A percentile compares a stretch with the other conserved stretches of the same genome.
Evolutionary conservation across 2,888 invertebrate species (phyloP).

Genomic region (Leptinotarsa peninsularis): DNA sequence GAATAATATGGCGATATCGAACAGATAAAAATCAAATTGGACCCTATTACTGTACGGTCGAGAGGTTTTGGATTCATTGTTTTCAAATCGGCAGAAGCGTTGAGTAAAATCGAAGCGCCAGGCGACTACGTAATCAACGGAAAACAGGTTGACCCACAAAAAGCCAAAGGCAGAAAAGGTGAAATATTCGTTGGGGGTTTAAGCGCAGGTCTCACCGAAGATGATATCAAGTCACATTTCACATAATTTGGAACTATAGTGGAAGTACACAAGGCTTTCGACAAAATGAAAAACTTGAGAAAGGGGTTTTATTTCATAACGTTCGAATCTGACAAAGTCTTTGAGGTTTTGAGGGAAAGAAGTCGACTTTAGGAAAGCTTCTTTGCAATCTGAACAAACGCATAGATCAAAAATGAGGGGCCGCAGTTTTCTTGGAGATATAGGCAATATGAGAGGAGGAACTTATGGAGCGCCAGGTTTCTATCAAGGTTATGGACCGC

Average conservation of each 20-base stretch:
- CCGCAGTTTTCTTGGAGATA: constrained; percentile 50
- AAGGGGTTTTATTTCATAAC: constrained; percentile 98
- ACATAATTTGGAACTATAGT: constrained; percentile 94
- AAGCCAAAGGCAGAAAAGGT: constrained; percentile 93
- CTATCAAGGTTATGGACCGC: constrained; percentile 48
- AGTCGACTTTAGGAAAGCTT: constrained; percentile 95
- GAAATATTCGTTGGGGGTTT: constrained; percentile 98
- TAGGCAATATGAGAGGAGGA: constrained; percentile 72
- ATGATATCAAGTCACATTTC: constrained; percentile 94
- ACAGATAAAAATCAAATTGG: constrained; percentile 96
- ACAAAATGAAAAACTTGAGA: constrained; percentile 95
- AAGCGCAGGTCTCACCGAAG: constrained; percentile 91
- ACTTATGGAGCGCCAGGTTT: neutral
- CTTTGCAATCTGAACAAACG: constrained; percentile 87
- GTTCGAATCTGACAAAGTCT: constrained; percentile 94
- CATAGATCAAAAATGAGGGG: constrained; percentile 64
- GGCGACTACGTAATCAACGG: constrained; percentile 93
- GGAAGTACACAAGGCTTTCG: constrained; percentile 96
- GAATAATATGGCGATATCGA: constrained; percentile 93
- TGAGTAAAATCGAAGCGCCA: constrained; percentile 86
- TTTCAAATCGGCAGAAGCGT: constrained; percentile 81
- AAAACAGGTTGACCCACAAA: constrained; percentile 95
- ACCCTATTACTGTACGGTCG: constrained; percentile 93
- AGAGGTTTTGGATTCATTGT: constrained; percentile 98
- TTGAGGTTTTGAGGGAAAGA: constrained; percentile 92